Percentiles rank a stretch among this genome's conserved stretches.
These are phyloP conservation scores for Platycnemis pennipes DNA, from an alignment of 2,888 invertebrate genomes.

Conservation along the genomic window DNA sequence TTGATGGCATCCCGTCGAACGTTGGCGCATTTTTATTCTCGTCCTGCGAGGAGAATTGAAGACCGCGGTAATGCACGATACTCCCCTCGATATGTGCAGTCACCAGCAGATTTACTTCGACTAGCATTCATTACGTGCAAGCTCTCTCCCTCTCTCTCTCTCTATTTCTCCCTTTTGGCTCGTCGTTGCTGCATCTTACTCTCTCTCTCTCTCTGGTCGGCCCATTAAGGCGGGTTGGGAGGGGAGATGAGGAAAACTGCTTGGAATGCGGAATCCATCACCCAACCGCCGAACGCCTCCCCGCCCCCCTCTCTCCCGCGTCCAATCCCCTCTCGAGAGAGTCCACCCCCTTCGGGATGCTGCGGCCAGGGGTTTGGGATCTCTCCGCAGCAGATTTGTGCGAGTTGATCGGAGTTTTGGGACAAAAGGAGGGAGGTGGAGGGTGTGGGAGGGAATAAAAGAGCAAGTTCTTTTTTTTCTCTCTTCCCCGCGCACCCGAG, in stretches of 20 bases:
- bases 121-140: conserved; percentile 41
- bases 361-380: not conserved
- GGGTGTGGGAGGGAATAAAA: no score
- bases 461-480: no score
- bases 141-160: not conserved
- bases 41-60: not conserved
- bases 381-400: not conserved
- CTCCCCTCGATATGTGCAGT: conserved; percentile 57
- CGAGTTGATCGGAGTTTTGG: not conserved
- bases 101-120: conserved; percentile 66
- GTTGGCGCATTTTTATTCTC: not conserved
- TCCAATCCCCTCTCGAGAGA: not conserved
- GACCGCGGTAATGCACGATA: conserved; percentile 18
- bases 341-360: not conserved
- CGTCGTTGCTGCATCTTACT: not conserved
- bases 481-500: not conserved
- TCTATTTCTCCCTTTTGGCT: not conserved
- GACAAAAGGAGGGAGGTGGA: not conserved
- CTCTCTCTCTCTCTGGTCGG: not conserved
- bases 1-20: not conserved
- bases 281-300: not conserved
- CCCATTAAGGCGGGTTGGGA: not conserved
- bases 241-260: not conserved
- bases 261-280: not conserved
- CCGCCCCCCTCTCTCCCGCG: not conserved